Base-by-base conservation (phyloP, 2,888 invertebrate species). In the Drosophila phalerata region DNA sequence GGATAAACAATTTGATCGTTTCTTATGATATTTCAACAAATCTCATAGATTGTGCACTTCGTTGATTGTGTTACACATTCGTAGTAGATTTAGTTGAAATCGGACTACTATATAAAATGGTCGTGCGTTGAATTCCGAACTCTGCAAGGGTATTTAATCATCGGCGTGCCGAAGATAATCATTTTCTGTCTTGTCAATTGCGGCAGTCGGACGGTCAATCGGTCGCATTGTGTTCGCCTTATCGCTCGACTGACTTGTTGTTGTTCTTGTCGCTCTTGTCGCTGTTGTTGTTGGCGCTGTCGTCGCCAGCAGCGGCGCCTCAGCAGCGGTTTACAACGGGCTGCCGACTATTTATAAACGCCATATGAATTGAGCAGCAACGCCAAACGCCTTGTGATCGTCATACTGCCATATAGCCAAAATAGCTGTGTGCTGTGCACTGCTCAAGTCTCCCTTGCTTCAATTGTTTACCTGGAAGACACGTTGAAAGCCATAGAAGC, bases 401-500 rank as follows among this genome's bases (percentile, higher is more conserved):
- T 15, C 47, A 43, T 22, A 57, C 62, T 28, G 53, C 48, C n/a
- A 38, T 22, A 10, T 25, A 42, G 19, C 13, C 42, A 22, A 13
- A 13, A 19, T 13, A 34, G 13, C 19, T 30, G n/a, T n/a, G n/a
- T n/a, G n/a, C n/a, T 17, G 37, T 37, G 25, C 37, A n/a, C 19
- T 42, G 9, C 19, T 42, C 30, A 30, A 30, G 22, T 17, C n/a
- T 34, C 10, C 19, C 40, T 57, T 22, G 22, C 4, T 22, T 22
- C 4, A 73, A 87, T 90, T 30, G 3, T 30, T 30, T 80, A 92
- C 92, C 88, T 92, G 90, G 72, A 92, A 92, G 45, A 92, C 66
- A 53, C 90, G 90, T 66, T 90, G 86, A 69, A 92, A 92, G 56
- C 89, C 89, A 42, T 77, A 88, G 68, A 91, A 93, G 43, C 91